Conservation (phyloP, 2,888 invertebrate genomes). For the Nemurella pictetii region DNA sequence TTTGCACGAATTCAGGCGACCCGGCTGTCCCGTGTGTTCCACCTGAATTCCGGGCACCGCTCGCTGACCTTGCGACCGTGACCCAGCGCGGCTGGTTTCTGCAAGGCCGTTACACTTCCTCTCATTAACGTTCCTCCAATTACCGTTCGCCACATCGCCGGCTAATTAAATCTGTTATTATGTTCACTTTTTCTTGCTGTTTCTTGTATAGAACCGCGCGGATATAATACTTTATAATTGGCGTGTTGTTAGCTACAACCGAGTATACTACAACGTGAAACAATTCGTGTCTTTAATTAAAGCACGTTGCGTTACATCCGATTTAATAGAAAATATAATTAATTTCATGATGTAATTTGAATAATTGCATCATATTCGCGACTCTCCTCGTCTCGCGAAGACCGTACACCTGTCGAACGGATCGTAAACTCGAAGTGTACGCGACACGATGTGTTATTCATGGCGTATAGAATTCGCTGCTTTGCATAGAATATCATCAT, state of each 20-base stretch:
- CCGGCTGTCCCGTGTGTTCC: neutral
- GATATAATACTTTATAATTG: neutral
- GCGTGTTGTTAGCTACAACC: neutral
- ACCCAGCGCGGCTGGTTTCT: neutral
- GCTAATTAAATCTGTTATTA: neutral
- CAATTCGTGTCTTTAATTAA: neutral
- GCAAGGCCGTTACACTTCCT: constrained; percentile 19
- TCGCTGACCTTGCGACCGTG: constrained; percentile 5
- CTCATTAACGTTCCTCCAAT: neutral
- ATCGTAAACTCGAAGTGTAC: too few relatives aligned
- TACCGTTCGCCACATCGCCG: neutral
- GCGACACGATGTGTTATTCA: too few relatives aligned
- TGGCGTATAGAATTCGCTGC: too few relatives aligned
- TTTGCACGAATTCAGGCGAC: neutral
- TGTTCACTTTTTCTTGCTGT: neutral
- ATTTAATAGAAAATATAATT: neutral
- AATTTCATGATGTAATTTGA: neutral
- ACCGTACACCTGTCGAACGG: too few relatives aligned
- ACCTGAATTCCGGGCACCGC: neutral
- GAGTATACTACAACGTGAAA: neutral
- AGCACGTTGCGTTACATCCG: neutral
- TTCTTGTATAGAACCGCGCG: neutral
- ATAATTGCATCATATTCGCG: neutral
- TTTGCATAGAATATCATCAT: too few relatives aligned
- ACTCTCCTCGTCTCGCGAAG: too few relatives aligned